Percentiles rank a stretch among this genome's conserved stretches.
Conservation (phyloP, 2,113 vertebrate species). For the Cettia cetti region DNA sequence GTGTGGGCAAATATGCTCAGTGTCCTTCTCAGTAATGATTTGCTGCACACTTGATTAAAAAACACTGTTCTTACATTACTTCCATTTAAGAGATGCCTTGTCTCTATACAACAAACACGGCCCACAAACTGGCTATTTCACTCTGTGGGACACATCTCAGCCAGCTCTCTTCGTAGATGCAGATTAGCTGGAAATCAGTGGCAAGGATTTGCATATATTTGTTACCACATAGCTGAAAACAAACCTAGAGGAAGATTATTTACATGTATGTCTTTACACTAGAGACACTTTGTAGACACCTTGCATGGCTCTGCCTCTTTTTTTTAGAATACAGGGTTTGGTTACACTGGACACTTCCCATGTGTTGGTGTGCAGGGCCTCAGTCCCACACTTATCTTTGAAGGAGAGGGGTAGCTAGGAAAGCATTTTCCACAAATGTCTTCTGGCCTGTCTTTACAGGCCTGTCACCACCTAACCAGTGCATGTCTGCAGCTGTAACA, state of each 20-base stretch:
- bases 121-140: neutral
- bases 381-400: neutral
- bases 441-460: neutral
- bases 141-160: neutral
- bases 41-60: neutral
- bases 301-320: neutral
- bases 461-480: neutral
- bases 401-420: neutral
- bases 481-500: neutral
- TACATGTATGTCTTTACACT: neutral
- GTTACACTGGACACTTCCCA: neutral
- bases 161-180: neutral
- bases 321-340: neutral
- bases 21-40: neutral
- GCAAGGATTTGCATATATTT: neutral
- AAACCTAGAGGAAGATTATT: neutral
- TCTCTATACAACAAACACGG: rapidly evolving
- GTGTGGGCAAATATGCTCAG: rapidly evolving
- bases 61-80: neutral
- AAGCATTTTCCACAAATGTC: neutral
- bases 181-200: neutral
- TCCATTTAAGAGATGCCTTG: neutral
- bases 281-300: neutral
- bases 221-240: neutral
- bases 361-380: neutral